Evolutionary conservation across 2,113 vertebrate genomes (phyloP), one percentile per base, ranked within the genome.

Genomic region (Pterophyllum scalare): DNA sequence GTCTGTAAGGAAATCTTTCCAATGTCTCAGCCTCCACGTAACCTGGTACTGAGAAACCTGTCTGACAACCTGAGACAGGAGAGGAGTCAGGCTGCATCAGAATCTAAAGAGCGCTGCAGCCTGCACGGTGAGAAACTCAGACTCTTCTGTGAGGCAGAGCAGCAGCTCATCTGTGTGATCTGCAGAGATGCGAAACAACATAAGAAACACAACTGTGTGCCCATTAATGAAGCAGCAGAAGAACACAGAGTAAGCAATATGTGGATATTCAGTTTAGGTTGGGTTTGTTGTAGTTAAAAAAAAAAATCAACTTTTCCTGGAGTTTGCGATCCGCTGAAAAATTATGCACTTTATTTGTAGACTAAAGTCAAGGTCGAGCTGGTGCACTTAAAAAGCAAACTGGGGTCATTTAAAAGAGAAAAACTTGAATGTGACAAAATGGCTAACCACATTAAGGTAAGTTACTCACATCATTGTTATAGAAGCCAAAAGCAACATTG

Each of bases 141-240:
- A 17, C 75, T 92, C 35, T 89, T 88, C 86, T 94, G 93, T 77
- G 22, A 72, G 72, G 35, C 83, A 6, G 90, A 94, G 4, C 17
- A 20, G n/a, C 58, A 90, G 80, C 60, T 79, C 67, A 60, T 93
- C 78, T 94, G 91, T 77, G 2, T 85, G 35, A 56, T 88, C 6
- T 95, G 92, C 26, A 81, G 87, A 43, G 80, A 85, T 22, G 0
- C 85, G 9, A 59, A 90, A 11, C n/a, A 77, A 22, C 91, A 67
- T 1, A 80, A 77, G 22, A 54, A 80, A 17, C 90, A 82, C 38
- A 81, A 80, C 67, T 91, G 62, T 11, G 9, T 70, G 5, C 82
- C 89, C 7, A 43, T 91, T 49, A 22, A 19, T 0, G 84, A 91
- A 83, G 89, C 83, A 49, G 86, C 28, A 58, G 22, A 67, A 6